Percentiles rank a stretch among this genome's conserved stretches.
Conservation (phyloP, 2,797 vertebrate genomes). For the Ara ararauna region DNA sequence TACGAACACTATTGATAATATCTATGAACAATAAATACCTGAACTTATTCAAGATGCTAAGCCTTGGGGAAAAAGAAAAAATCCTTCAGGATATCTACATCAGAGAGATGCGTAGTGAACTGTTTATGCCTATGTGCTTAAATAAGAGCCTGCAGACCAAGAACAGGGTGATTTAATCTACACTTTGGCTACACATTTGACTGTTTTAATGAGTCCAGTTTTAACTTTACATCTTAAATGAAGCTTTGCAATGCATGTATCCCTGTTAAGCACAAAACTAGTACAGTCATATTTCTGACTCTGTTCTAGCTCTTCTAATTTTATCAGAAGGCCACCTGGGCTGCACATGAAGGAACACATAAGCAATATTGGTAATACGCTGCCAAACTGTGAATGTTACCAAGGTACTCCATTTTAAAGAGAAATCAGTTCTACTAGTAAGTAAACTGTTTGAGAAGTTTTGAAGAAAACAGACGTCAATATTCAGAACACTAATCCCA, state of each 20-base stretch:
- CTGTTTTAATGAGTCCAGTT: neutral
- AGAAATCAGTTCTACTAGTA: neutral
- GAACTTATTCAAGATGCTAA: neutral
- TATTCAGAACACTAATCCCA: neutral
- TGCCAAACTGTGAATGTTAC: neutral
- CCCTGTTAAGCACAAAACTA: neutral
- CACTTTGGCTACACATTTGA: neutral
- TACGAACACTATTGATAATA: neutral
- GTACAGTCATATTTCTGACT: neutral
- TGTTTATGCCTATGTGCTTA: neutral
- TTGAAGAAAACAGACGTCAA: neutral
- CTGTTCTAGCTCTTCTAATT: neutral
- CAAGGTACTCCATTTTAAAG: neutral
- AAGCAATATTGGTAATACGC: accelerated
- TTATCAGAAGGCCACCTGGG: neutral
- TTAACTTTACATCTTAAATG: neutral
- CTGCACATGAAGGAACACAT: neutral
- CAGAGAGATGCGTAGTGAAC: neutral
- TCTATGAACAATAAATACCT: neutral
- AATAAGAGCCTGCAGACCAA: neutral
- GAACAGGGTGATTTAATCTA: neutral
- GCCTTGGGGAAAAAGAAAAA: neutral
- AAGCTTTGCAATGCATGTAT: neutral
- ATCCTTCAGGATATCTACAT: neutral
- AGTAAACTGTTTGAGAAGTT: neutral